Conservation (phyloP, 2,888 invertebrate species). For the Coleophora flavipennella region DNA sequence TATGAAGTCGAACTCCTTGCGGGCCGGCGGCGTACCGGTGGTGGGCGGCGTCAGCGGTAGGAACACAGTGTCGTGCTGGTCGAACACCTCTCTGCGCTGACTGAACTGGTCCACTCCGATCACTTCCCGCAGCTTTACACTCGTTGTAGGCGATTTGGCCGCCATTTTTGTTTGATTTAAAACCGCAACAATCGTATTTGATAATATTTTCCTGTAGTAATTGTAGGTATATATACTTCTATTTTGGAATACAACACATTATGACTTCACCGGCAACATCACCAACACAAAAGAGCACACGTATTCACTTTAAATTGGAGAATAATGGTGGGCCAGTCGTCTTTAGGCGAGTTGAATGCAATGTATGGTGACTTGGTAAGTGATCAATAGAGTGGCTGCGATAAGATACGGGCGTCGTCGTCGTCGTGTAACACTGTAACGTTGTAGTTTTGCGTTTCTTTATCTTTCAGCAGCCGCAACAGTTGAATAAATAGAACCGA, state of each 20-base stretch:
- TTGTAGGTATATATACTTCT: conserved; percentile 62
- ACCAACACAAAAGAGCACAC: conserved; percentile 52
- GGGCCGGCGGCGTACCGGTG: conserved; percentile 27
- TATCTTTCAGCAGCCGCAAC: conserved; percentile 65
- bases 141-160: conserved; percentile 62
- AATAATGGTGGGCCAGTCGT: conserved; percentile 63
- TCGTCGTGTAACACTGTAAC: no score
- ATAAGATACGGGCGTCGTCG: conserved; percentile 61
- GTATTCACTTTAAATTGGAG: conserved; percentile 59
- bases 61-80: conserved; percentile 65
- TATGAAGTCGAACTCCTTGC: conserved; percentile 49
- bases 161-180: conserved; percentile 68
- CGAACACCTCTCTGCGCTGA: conserved; percentile 67
- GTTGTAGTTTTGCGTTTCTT: conserved; percentile 56
- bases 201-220: conserved; percentile 68
- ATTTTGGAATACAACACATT: conserved; percentile 65
- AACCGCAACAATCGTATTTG: conserved; percentile 67
- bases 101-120: conserved; percentile 66
- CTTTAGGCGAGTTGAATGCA: conserved; percentile 63
- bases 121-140: conserved; percentile 64
- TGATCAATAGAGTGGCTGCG: conserved; percentile 65
- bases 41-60: conserved; percentile 52
- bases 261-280: conserved; percentile 69
- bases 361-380: conserved; percentile 62
- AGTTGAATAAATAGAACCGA: conserved; percentile 66